Base-by-base conservation (phyloP, 2,888 invertebrate genomes). In the Ennomos erosarius region DNA sequence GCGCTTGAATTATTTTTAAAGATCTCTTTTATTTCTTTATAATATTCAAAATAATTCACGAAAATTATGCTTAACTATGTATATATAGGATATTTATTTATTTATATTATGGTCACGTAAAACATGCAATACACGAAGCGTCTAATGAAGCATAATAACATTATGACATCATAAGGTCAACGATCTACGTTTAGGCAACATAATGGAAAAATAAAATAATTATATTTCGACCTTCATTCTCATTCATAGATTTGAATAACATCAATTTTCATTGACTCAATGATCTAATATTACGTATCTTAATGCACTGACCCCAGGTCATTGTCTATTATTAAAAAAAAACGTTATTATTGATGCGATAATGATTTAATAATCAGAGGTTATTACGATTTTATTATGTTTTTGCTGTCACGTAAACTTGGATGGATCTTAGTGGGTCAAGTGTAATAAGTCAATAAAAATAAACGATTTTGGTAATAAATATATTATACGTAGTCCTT, bases 361-460 rank as follows among this genome's bases (percentile, higher is more conserved):
- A 56, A 49, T 58, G 50, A 53, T 56, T 33, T 59, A 58, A 54
- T 59, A 55, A 48, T 48, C 33, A 12, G 34, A 46, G 40, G 53
- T 44, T 50, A 57, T 53, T 38, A 13, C 34, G 36, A 11, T 57
- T 51, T 49, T 33, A 38, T 49, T 10, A 44, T 35, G 11, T 52
- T 60, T 48, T 44, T 39, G 52, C 53, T 48, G 9, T 50, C 34
- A 59, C 57, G 35, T 45, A 49, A 42, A 50, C 9, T 37, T 33
- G 42, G n/a, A 26, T 13, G 42, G 61, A 43, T 49, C 42, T 54
- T 50, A 57, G 48, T 57, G 10, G 66, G 60, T 64, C 68, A 68
- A 65, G 64, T 61, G 47, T 55, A 36, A 51, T 59, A 51, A 52
- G 54, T 60, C 51, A 58, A 56, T 58, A 52, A 55, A 56, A 55